Conservation (phyloP, 2,113 vertebrate species). For the Atlantisia rogersi region DNA sequence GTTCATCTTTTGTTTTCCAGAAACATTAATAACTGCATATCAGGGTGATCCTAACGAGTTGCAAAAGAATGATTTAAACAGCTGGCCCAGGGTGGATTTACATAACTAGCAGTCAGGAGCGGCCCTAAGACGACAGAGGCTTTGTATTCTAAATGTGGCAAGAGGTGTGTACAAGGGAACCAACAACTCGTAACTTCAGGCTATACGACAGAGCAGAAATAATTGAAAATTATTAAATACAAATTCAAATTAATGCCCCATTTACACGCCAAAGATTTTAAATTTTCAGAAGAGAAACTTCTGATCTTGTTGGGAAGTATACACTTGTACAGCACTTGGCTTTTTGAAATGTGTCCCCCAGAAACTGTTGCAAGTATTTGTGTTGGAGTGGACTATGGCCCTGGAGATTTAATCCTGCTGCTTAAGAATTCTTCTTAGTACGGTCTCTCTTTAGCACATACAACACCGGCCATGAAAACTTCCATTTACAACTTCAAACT, state of each 20-base stretch:
- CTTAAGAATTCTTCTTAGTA: neutral
- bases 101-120: neutral
- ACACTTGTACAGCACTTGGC: neutral
- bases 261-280: neutral
- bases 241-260: neutral
- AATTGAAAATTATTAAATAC: neutral
- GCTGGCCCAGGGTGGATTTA: neutral
- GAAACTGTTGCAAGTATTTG: neutral
- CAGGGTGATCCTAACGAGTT: neutral
- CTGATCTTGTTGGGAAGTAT: neutral
- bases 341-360: neutral
- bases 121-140: neutral
- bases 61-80: neutral
- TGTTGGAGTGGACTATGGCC: neutral
- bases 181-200: neutral
- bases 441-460: rapidly evolving
- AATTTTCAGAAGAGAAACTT: neutral
- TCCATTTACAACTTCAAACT: neutral
- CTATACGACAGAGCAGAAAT: neutral
- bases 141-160: neutral
- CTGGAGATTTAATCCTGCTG: neutral
- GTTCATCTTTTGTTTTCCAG: neutral
- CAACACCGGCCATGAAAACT: neutral
- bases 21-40: neutral
- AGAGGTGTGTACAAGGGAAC: neutral